These are phyloP conservation scores for Drosophila nannoptera DNA, from an alignment of 1,140 invertebrate genomes.

Conservation along the genomic window DNA sequence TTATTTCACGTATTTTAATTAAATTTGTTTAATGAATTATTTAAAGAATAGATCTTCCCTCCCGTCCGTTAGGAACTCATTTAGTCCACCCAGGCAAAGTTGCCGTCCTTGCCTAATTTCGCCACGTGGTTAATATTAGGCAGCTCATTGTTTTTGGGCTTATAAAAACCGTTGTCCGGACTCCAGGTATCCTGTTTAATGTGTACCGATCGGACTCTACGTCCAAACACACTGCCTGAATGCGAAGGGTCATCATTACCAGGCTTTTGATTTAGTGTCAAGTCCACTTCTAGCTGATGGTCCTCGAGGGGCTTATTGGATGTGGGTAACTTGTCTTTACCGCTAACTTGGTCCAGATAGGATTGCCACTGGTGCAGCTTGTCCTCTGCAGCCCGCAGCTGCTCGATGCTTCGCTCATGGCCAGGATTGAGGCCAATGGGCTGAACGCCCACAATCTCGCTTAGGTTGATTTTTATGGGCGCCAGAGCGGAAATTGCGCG, in stretches of 20 bases:
- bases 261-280: constrained; percentile 45
- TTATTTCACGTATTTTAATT: too few relatives aligned
- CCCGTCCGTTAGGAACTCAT: not conserved
- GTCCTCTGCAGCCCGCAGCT: constrained; percentile 75
- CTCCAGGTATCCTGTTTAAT: constrained; percentile 27
- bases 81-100: constrained; percentile 76
- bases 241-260: constrained; percentile 17
- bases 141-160: constrained; percentile 61
- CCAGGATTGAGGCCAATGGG: constrained; percentile 82
- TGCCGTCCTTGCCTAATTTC: constrained; percentile 61
- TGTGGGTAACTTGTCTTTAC: constrained; percentile 13
- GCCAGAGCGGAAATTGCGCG: constrained; percentile 82
- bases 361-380: constrained; percentile 74
- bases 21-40: not conserved
- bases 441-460: constrained; percentile 79
- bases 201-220: constrained; percentile 44
- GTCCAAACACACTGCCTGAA: constrained; percentile 53
- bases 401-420: constrained; percentile 80
- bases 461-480: constrained; percentile 79
- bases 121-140: constrained; percentile 21
- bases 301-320: constrained; percentile 24
- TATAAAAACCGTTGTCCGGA: constrained; percentile 51
- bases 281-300: constrained; percentile 34
- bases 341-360: constrained; percentile 64
- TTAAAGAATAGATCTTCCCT: not conserved